phyloP scores from a whole-genome alignment of 2,888 invertebrate species.

The Globia sparganii region DNA sequence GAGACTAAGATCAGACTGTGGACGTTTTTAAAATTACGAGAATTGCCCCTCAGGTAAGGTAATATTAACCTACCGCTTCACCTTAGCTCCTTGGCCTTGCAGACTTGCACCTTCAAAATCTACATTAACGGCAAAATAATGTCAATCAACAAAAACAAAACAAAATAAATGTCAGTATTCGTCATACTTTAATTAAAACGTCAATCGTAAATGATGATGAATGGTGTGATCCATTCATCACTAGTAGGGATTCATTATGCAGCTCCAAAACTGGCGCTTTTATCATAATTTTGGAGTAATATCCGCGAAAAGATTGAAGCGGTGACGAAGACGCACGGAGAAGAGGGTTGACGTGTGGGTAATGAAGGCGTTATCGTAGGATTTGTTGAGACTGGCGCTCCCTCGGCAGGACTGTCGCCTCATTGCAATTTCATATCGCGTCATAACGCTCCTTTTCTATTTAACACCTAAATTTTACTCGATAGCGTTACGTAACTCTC shows the following conservation, averaged over 20 bases:
- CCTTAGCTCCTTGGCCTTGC: neutral
- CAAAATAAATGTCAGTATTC: conserved; percentile 19
- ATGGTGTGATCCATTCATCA: conserved; percentile 81
- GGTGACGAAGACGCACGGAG: conserved; percentile 83
- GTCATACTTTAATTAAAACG: conserved; percentile 68
- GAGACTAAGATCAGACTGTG: too few relatives aligned
- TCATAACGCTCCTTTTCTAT: conserved; percentile 73
- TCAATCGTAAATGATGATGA: conserved; percentile 73
- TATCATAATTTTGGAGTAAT: conserved; percentile 88
- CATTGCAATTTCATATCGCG: conserved; percentile 80
- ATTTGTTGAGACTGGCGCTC: conserved; percentile 76
- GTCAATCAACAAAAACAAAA: conserved; percentile 5
- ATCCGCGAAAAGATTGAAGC: conserved; percentile 88
- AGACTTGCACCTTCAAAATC: neutral
- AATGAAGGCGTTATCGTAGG: conserved; percentile 87
- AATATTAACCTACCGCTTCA: neutral
- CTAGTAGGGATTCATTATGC: conserved; percentile 80
- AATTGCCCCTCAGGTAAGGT: too few relatives aligned
- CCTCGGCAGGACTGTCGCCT: conserved; percentile 63
- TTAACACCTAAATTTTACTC: conserved; percentile 62
- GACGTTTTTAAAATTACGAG: too few relatives aligned
- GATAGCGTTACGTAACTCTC: conserved; percentile 16
- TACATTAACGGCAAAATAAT: neutral
- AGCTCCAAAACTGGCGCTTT: conserved; percentile 80
- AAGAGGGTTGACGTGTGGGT: conserved; percentile 89